Evolutionary conservation across 2,113 vertebrate genomes (phyloP).

Genomic region (Empidonax traillii): DNA sequence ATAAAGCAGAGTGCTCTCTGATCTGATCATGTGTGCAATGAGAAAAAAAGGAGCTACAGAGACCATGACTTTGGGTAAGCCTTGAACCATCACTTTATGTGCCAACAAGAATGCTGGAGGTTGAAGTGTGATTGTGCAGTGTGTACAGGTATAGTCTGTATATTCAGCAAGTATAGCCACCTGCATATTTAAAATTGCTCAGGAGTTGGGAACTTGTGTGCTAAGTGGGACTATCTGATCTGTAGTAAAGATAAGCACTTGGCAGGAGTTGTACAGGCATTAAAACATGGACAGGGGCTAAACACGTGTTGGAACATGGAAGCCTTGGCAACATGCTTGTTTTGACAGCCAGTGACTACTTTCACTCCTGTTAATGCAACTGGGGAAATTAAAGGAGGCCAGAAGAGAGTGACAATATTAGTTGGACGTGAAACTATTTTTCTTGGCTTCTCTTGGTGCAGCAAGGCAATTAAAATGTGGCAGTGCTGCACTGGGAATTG

Average conservation of each 20-base stretch:
- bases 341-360: neutral
- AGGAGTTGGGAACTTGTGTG: neutral
- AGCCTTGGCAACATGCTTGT: neutral
- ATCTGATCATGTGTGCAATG: neutral
- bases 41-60: neutral
- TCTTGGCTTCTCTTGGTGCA: neutral
- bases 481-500: neutral
- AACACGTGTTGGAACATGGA: neutral
- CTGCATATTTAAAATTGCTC: neutral
- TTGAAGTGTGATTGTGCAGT: neutral
- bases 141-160: neutral
- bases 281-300: neutral
- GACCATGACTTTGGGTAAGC: neutral
- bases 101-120: neutral
- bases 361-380: neutral
- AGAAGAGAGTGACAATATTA: neutral
- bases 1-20: neutral
- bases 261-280: neutral
- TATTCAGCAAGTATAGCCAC: neutral
- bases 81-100: neutral
- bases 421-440: slow-evolving; percentile 5
- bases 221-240: neutral
- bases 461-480: neutral
- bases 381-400: neutral
- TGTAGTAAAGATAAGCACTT: neutral